phyloP scores from a whole-genome alignment of 2,113 vertebrate genomes.

The Myotis yumanensis region DNA sequence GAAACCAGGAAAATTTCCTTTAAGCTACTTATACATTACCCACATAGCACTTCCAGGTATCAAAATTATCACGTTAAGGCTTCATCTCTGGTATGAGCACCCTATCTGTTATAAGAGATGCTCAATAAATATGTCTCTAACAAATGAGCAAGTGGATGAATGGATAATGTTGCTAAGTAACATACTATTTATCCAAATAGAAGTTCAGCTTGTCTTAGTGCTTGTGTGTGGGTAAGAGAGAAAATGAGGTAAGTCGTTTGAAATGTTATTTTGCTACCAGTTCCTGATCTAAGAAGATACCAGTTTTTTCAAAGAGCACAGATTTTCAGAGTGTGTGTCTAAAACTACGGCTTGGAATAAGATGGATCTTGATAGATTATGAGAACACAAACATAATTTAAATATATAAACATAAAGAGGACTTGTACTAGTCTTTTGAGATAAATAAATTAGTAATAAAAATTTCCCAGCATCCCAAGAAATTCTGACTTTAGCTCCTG shows the following conservation, averaged over 20 bases:
- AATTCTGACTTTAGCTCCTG: conserved; percentile 41
- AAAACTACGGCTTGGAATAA: background rate
- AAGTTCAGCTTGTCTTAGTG: background rate
- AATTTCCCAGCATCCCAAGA: background rate
- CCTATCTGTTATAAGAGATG: background rate
- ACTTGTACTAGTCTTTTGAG: background rate
- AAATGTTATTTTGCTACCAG: background rate
- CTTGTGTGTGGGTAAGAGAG: background rate
- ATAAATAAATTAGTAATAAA: conserved; percentile 56
- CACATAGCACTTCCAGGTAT: background rate
- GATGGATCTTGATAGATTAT: background rate
- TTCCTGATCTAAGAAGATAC: conserved; percentile 2
- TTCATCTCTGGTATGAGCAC: background rate
- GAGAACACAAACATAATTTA: background rate
- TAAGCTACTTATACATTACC: background rate
- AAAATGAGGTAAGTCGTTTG: background rate
- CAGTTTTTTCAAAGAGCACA: background rate
- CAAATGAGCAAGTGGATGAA: background rate
- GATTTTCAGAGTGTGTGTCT: background rate
- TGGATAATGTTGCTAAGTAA: background rate
- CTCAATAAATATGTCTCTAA: background rate
- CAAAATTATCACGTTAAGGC: background rate
- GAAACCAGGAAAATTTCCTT: background rate
- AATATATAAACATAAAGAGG: background rate
- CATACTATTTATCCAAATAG: background rate